These are phyloP conservation scores for Epinephelus lanceolatus DNA, from an alignment of 2,113 vertebrate species.

Conservation along the genomic window DNA sequence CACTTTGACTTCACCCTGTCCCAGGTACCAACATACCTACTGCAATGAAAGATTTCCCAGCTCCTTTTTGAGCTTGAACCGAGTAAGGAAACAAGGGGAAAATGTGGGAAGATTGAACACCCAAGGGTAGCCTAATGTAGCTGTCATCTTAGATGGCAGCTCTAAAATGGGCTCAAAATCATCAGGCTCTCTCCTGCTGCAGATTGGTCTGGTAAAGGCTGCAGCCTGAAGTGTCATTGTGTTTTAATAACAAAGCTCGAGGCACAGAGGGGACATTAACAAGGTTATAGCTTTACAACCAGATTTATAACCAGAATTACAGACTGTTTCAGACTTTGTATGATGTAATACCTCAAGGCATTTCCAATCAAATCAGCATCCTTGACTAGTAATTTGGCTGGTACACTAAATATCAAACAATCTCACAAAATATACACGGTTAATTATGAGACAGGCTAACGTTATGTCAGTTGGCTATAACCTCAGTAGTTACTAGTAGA, in stretches of 20 bases:
- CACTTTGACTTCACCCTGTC: background rate
- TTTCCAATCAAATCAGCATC: constrained; percentile 31
- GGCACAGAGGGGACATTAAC: constrained; percentile 41
- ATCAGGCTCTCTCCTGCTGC: constrained; percentile 20
- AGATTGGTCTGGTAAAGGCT: constrained; percentile 30
- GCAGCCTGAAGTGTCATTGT: constrained; percentile 39
- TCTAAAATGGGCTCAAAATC: constrained; percentile 21
- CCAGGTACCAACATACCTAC: background rate
- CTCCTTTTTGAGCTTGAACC: background rate
- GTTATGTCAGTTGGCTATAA: too few species aligned
- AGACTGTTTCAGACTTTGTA: constrained; percentile 32
- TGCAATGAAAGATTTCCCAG: background rate
- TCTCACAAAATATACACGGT: too few species aligned
- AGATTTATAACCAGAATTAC: constrained; percentile 58
- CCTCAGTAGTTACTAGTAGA: too few species aligned
- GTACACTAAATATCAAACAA: constrained; percentile 4
- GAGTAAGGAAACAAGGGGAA: background rate
- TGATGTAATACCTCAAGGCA: constrained; percentile 22
- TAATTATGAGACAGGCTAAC: too few species aligned
- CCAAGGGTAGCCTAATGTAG: background rate
- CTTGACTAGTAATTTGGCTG: constrained; percentile 11
- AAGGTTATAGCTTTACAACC: constrained; percentile 42
- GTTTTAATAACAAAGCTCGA: constrained; percentile 48
- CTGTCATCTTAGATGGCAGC: constrained; percentile 10
- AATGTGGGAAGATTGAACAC: background rate